Percentiles rank a stretch among this genome's conserved stretches.
These are phyloP conservation scores for Tragopan temminckii DNA, from an alignment of 2,797 vertebrate species.

Conservation along the genomic window DNA sequence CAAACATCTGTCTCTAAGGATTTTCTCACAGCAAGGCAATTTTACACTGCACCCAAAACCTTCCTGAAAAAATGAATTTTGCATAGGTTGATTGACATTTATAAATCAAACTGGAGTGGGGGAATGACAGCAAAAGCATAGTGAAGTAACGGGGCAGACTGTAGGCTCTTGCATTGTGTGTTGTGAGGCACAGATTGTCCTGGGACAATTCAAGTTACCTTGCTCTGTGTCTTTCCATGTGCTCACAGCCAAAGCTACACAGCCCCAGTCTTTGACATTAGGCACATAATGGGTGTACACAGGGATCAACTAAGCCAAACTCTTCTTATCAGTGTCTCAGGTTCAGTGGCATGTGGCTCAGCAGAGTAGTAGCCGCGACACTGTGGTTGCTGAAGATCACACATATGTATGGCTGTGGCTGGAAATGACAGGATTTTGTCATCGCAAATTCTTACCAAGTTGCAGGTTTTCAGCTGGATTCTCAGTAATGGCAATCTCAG, in stretches of 20 bases:
- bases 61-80: not conserved
- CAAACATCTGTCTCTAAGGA: not conserved
- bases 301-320: not conserved
- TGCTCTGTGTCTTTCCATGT: not conserved
- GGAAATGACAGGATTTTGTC: not conserved
- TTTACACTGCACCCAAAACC: not conserved
- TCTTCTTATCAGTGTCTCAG: not conserved
- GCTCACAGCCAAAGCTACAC: not conserved
- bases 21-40: not conserved
- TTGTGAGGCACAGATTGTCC: not conserved
- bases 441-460: not conserved
- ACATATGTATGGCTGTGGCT: rapidly evolving
- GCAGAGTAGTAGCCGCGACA: not conserved
- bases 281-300: not conserved
- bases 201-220: not conserved
- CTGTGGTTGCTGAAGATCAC: not conserved
- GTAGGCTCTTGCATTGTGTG: not conserved
- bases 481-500: not conserved
- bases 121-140: not conserved
- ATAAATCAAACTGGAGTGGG: not conserved
- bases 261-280: not conserved
- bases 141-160: not conserved
- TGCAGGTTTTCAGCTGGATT: not conserved
- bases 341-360: not conserved
- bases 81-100: too few species aligned